These are phyloP conservation scores for Tylochromis polylepis DNA, from an alignment of 2,113 vertebrate genomes.

Conservation along the genomic window DNA sequence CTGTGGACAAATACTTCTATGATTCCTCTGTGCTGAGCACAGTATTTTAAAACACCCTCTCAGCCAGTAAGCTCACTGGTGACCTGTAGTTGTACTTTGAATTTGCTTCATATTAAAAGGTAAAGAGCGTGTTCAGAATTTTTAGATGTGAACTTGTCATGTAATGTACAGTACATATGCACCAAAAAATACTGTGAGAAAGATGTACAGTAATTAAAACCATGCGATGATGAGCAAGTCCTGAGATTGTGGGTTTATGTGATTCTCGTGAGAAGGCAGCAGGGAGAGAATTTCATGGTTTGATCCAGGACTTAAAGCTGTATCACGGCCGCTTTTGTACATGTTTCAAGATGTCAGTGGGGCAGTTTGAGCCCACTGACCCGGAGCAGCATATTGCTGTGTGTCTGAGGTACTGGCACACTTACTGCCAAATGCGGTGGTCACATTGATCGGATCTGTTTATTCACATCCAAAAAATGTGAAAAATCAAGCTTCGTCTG, in stretches of 20 bases:
- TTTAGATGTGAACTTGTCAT: neutral
- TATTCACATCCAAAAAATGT: accelerated
- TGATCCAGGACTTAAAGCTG: neutral
- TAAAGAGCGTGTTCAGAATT: neutral
- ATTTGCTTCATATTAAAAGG: neutral
- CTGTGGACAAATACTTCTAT: neutral
- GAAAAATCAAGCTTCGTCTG: neutral
- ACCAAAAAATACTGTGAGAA: no score
- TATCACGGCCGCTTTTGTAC: neutral
- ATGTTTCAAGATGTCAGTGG: neutral
- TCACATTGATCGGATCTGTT: neutral
- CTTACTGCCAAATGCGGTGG: neutral
- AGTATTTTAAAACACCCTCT: neutral
- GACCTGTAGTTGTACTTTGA: neutral
- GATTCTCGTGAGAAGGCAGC: neutral
- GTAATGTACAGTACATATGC: neutral
- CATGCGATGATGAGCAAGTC: neutral
- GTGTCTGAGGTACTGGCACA: neutral
- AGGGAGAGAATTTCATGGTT: neutral
- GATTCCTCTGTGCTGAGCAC: neutral
- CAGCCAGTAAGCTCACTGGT: neutral
- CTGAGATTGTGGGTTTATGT: neutral
- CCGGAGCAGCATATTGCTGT: neutral
- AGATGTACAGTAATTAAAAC: no score
- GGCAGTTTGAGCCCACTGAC: neutral